Conservation (phyloP, 1,140 invertebrate species). For the Drosophila nasuta region DNA sequence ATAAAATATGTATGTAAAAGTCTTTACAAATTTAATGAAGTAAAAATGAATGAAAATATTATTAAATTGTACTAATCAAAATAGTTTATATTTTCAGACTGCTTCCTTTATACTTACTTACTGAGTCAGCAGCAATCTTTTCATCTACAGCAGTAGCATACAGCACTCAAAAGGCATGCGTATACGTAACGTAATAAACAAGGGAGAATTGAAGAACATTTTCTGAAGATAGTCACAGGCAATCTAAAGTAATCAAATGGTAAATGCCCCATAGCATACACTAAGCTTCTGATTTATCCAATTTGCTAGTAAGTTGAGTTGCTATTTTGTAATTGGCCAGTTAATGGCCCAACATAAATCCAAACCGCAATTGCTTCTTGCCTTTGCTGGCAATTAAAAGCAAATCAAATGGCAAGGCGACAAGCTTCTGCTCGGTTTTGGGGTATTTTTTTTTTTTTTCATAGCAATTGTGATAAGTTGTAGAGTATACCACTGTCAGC, state of each 20-base stretch:
- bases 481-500: conserved; percentile 33
- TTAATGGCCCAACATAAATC: conserved; percentile 69
- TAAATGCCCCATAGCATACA: conserved; percentile 16
- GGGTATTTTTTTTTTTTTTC: conserved; percentile 14
- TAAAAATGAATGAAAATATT: too few species aligned
- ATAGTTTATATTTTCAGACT: too few species aligned
- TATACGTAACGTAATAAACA: conserved; percentile 1
- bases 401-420: conserved; percentile 62
- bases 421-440: conserved; percentile 37
- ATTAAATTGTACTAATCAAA: too few species aligned
- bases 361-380: conserved; percentile 53
- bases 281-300: conserved; percentile 11
- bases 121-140: too few species aligned
- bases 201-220: neutral
- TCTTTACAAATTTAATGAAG: too few species aligned
- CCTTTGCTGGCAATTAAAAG: conserved; percentile 36
- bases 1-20: too few species aligned
- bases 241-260: neutral
- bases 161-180: neutral
- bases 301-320: neutral
- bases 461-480: conserved; percentile 15
- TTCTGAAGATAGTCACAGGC: neutral
- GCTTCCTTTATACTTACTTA: too few species aligned
- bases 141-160: neutral
- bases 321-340: conserved; percentile 21